Evolutionary conservation across 2,888 invertebrate genomes (phyloP), one percentile per base, ranked within the genome.

Genomic region (Neoaliturus tenellus): DNA sequence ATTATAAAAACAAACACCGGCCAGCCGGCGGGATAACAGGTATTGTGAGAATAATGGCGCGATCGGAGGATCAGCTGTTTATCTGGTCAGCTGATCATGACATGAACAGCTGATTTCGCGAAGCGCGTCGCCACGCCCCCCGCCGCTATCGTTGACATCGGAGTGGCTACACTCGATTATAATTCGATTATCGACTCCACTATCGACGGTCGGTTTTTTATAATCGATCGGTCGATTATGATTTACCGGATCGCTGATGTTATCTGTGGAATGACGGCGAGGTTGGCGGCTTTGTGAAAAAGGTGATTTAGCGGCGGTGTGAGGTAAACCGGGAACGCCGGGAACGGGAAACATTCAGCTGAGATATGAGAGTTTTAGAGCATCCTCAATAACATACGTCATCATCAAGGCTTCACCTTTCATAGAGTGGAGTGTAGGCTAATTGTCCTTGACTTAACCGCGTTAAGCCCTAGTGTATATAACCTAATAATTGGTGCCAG

Each of bases 1-100:
- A 75, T 75, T 75, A 75, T 44, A 75, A 75, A 75, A 75, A 75
- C 75, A 75, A 75, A 75, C 75, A 44, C 44, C 28, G 75, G n/a
- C 10, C 41, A 71, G 41, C 35, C 41, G n/a, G 6, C 39, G 20
- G 75, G 75, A 75, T 75, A 75, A 75, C 75, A 75, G 75, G 75
- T 44, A 75, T 75, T 44, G 75, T 25, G 75, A 25, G 75, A 75
- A 75, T 75, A 75, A 75, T 75, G 25, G 48, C 48, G 44, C 28
- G 62, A 23, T 23, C 51, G 51, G 1, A 8, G 1, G 48, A 48
- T 75, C 71, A 71, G 75, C 75, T 75, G 75, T 73, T 73, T 41
- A 44, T 75, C 75, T 5, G 17, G 2, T 23, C 75, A 75, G 75
- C 48, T 75, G 75, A 75, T 75, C 75, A 14, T 2, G 41, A 44